Conservation (phyloP, 2,888 invertebrate species). For the Dorcus hopei region DNA sequence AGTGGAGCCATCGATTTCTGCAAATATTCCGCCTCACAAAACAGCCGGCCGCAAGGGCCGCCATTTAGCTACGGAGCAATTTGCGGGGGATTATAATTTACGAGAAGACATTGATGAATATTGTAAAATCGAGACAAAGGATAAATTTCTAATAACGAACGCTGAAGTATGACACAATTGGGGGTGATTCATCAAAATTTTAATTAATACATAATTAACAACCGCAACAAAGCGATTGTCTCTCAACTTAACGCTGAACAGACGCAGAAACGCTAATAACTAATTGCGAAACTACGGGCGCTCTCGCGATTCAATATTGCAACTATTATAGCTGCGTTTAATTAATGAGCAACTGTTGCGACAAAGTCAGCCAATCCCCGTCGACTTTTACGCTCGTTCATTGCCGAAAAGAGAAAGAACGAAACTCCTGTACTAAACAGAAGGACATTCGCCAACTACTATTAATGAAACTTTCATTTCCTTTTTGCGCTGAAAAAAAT, state of each 20-base stretch:
- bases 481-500: no score
- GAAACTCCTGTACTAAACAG: no score
- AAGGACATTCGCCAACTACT: no score
- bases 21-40: conserved; percentile 44
- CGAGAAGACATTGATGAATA: conserved; percentile 38
- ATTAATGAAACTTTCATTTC: no score
- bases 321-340: conserved; percentile 13
- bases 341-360: conserved; percentile 16
- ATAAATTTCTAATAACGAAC: conserved; percentile 44
- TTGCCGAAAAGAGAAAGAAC: no score
- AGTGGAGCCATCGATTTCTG: conserved; percentile 46
- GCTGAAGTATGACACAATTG: conserved; percentile 42
- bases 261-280: conserved; percentile 28
- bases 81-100: conserved; percentile 36
- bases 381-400: no score
- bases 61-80: conserved; percentile 33
- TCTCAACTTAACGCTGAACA: conserved; percentile 28
- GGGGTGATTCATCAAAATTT: conserved; percentile 47
- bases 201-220: conserved; percentile 48
- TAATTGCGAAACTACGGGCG: conserved; percentile 24
- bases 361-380: neutral
- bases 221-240: conserved; percentile 46
- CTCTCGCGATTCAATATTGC: conserved; percentile 16
- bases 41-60: conserved; percentile 36
- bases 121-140: conserved; percentile 42